A percentile compares a stretch with the other conserved stretches of the same genome.
phyloP scores from a whole-genome alignment of 2,113 vertebrate genomes.

The Bos taurus region DNA sequence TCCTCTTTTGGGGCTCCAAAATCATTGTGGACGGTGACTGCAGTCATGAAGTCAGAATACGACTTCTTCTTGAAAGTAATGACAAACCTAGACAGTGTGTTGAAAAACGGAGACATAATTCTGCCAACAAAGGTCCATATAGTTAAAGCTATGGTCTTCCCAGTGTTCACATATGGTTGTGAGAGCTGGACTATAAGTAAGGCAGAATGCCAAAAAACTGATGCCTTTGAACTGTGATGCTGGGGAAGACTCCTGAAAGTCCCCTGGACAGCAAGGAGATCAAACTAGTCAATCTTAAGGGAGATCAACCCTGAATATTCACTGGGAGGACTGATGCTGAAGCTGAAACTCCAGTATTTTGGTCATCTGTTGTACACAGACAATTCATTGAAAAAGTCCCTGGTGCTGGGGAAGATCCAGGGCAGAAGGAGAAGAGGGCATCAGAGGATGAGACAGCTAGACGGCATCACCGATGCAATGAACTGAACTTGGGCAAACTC shows the following conservation, averaged over 20 bases:
- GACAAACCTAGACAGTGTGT: background rate
- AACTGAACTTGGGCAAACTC: background rate
- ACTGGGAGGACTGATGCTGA: background rate
- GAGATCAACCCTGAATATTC: background rate
- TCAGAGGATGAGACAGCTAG: background rate
- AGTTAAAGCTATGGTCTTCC: background rate
- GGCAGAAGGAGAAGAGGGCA: background rate
- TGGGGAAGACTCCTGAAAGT: background rate
- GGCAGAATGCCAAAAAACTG: background rate
- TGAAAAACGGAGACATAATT: background rate
- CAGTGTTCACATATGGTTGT: background rate
- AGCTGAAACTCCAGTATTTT: background rate
- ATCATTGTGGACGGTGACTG: background rate
- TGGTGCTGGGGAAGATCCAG: background rate
- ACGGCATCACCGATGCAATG: fast-evolving
- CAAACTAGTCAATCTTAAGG: background rate
- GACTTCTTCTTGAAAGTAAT: fast-evolving
- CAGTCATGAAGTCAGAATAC: background rate
- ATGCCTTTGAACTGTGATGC: background rate
- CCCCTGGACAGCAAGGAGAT: no score
- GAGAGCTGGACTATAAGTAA: background rate
- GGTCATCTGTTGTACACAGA: background rate
- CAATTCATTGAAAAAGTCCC: background rate
- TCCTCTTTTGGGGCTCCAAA: background rate
- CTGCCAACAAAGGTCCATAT: background rate